Evolutionary conservation across 2,113 vertebrate genomes (phyloP).

Genomic region (Ameiurus melas): DNA sequence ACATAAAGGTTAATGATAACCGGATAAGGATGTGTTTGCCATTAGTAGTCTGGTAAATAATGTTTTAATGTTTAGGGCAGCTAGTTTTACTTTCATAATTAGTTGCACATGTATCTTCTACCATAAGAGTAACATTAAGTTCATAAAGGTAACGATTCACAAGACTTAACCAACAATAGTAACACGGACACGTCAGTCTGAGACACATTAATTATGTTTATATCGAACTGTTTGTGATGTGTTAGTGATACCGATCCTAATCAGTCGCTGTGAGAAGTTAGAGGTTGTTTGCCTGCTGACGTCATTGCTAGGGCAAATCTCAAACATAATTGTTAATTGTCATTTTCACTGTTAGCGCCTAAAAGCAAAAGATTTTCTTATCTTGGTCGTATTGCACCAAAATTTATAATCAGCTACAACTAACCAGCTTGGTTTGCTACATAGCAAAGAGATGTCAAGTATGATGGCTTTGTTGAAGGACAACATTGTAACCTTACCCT

Average conservation of each 20-base stretch:
- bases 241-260: neutral
- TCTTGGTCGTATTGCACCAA: neutral
- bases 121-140: neutral
- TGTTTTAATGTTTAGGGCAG: neutral
- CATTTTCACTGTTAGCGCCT: neutral
- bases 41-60: neutral
- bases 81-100: neutral
- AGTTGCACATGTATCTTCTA: neutral
- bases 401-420: too few species aligned
- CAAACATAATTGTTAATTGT: neutral
- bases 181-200: neutral
- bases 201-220: neutral
- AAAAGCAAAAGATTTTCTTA: neutral
- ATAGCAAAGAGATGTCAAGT: too few species aligned
- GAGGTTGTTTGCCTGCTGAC: neutral
- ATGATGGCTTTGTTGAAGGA: neutral
- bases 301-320: neutral
- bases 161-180: neutral
- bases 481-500: neutral
- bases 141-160: neutral
- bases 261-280: neutral
- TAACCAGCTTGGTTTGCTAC: too few species aligned
- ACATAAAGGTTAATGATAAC: neutral
- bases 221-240: neutral
- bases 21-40: neutral